These are phyloP conservation scores for Leptogaster cylindrica DNA, from an alignment of 2,888 invertebrate genomes.

Conservation along the genomic window DNA sequence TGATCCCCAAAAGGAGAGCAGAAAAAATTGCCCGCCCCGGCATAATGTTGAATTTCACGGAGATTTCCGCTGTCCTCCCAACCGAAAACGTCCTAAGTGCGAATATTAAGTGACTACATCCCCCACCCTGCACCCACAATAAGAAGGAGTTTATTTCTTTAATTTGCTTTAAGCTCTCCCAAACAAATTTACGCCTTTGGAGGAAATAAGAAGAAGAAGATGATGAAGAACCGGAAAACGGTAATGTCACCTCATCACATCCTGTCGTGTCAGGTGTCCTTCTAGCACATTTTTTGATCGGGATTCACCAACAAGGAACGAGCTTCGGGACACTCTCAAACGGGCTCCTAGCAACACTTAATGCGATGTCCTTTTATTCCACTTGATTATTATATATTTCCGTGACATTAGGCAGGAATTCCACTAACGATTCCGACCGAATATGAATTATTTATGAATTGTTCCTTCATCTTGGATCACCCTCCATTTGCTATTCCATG, in stretches of 20 bases:
- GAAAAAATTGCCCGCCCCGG: not conserved
- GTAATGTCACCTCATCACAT: not conserved
- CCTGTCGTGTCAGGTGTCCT: not conserved
- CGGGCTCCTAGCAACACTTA: not conserved
- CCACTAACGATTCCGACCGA: conserved; percentile 38
- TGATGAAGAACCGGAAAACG: not conserved
- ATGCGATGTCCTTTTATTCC: conserved; percentile 20
- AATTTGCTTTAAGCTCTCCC: conserved; percentile 19
- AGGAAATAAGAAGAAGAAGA: conserved; percentile 13
- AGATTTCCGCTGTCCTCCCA: not conserved
- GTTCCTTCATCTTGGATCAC: conserved; percentile 22
- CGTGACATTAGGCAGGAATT: conserved; percentile 40
- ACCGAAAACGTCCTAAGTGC: not conserved
- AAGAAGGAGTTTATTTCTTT: too few relatives aligned
- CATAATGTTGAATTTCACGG: not conserved
- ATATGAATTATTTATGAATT: conserved; percentile 41
- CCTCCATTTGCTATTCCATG: conserved; percentile 29
- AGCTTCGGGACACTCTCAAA: not conserved
- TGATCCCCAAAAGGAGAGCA: not conserved
- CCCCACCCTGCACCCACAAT: too few relatives aligned
- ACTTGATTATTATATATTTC: conserved; percentile 40
- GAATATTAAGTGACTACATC: not conserved
- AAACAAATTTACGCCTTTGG: conserved; percentile 14
- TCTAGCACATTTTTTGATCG: not conserved
- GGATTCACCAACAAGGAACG: not conserved